phyloP scores from a whole-genome alignment of 2,113 vertebrate species.

The Osmerus mordax region DNA sequence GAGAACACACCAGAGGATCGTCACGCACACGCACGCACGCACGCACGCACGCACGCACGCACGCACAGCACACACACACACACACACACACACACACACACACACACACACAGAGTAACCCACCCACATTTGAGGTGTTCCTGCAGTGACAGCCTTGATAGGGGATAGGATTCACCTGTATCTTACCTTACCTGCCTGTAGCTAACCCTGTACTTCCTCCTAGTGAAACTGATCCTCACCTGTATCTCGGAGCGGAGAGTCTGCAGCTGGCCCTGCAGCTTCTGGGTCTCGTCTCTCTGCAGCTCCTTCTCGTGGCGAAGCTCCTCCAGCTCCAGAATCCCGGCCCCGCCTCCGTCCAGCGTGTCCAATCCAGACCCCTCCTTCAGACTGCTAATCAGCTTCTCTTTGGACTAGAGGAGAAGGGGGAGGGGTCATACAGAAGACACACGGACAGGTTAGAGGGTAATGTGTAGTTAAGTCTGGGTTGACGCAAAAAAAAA shows the following conservation, averaged over 20 bases:
- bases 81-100: no score
- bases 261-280: conserved; percentile 84
- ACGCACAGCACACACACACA: no score
- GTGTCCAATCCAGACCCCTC: conserved; percentile 94
- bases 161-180: no score
- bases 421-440: no score
- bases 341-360: conserved; percentile 76
- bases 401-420: conserved; percentile 89
- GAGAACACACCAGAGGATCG: not conserved
- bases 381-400: conserved; percentile 96
- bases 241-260: conserved; percentile 86
- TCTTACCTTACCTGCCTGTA: no score
- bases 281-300: conserved; percentile 91
- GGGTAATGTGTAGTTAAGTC: no score
- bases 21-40: not conserved
- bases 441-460: no score
- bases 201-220: not conserved
- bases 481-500: no score
- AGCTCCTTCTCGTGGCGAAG: conserved; percentile 89
- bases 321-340: conserved; percentile 86
- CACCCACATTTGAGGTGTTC: no score
- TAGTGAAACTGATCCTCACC: conserved; percentile 50
- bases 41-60: no score
- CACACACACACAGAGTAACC: no score
- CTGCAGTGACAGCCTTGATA: no score